Evolutionary conservation across 2,888 invertebrate species (phyloP), one percentile per base, ranked within the genome.

Genomic region (Cephalotes varians): DNA sequence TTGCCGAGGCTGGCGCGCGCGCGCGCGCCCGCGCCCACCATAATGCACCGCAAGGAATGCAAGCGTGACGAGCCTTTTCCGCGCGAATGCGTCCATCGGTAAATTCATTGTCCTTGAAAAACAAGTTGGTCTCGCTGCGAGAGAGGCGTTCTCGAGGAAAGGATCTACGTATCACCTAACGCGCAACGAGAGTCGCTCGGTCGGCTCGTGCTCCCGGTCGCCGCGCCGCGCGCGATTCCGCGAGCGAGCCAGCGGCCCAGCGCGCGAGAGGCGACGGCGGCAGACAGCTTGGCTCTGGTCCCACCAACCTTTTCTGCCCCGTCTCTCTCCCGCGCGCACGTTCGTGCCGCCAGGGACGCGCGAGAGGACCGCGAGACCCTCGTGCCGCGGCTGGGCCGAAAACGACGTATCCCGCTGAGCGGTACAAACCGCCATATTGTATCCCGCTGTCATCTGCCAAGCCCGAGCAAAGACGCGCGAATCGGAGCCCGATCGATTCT

Each of bases 261-360:
- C 49, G 82, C 69, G 79, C 79, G 65, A 72, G 84, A 91, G 89
- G 40, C 54, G 21, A 40, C 65, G 25, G 49, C 62, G 37, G 51
- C 93, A 94, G 93, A 94, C 94, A 93, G 94, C 94, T 93, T 94
- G 94, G 93, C 94, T 93, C 93, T 93, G 89, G 92, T 90, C 87
- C 87, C 91, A 90, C 90, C 90, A 92, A 91, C 91, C 92, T 92
- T 65, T 88, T 86, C 90, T 90, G 90, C 91, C 92, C 91, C 91
- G 77, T 85, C 67, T 77, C 74, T 83, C 67, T 72, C 74, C 82
- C 71, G n/a, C n/a, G n/a, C n/a, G 44, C 21, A 15, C 40, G n/a
- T 49, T 77, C 49, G 54, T 60, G 44, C 47, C 28, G 37, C 67
- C 79, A 58, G 58, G 51, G 62, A 60, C 77, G 77, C 67, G 25